Evolutionary conservation across 2,797 vertebrate genomes (phyloP).

Genomic region (Rhodeus uyekii): DNA sequence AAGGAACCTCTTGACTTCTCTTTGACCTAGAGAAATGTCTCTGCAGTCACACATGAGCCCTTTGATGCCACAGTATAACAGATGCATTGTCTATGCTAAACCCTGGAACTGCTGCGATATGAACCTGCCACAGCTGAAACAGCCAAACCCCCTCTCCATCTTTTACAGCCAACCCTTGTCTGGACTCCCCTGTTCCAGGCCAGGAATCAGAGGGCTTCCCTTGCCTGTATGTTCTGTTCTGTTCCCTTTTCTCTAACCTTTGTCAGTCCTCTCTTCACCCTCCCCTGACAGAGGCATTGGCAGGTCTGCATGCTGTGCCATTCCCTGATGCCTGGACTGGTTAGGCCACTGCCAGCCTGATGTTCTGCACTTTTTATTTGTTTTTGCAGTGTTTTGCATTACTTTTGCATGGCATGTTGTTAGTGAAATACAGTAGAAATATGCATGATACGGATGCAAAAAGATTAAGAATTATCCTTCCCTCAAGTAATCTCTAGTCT

Average conservation of each 20-base stretch:
- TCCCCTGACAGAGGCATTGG: conserved; percentile 52
- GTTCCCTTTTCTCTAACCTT: conserved; percentile 39
- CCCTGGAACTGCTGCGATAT: conserved; percentile 57
- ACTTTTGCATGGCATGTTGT: neutral
- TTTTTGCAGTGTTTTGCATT: conserved; percentile 30
- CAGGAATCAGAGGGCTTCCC: conserved; percentile 46
- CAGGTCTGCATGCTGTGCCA: conserved; percentile 16
- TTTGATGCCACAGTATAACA: conserved; percentile 49
- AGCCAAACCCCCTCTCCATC: conserved; percentile 12
- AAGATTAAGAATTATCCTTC: neutral
- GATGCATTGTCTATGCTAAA: conserved; percentile 58
- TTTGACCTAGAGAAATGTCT: conserved; percentile 42
- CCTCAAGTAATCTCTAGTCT: neutral
- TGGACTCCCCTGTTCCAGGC: conserved; percentile 36
- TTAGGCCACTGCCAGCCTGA: conserved; percentile 34
- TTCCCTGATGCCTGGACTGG: conserved; percentile 19
- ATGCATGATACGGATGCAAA: neutral
- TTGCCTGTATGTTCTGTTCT: conserved; percentile 49
- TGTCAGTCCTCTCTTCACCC: conserved; percentile 44
- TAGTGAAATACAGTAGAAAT: neutral
- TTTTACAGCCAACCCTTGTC: conserved; percentile 41
- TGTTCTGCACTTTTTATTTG: conserved; percentile 39
- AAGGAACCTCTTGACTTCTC: conserved; percentile 34
- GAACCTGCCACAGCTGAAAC: conserved; percentile 32
- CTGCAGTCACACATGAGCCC: conserved; percentile 46